phyloP scores from a whole-genome alignment of 35 echinoderm and acorn worm species.

The Apostichopus californicus region DNA sequence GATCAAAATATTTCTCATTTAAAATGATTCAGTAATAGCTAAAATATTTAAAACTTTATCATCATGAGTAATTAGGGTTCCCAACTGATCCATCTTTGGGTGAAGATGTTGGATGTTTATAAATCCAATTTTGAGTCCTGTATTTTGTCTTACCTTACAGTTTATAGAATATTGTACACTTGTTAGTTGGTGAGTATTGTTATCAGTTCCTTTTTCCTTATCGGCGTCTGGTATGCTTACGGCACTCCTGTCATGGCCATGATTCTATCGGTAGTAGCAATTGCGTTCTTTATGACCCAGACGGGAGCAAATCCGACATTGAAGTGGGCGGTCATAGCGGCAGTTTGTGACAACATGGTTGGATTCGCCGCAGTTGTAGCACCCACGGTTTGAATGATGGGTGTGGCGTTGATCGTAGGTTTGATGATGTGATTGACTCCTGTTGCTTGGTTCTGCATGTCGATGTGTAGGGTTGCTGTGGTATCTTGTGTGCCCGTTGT shows the following conservation, averaged over 20 bases:
- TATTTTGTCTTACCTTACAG: neutral
- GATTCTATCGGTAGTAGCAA: neutral
- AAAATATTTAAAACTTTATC: slow-evolving; percentile 3
- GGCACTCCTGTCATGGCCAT: neutral
- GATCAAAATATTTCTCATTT: slow-evolving; percentile 2
- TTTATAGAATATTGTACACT: neutral
- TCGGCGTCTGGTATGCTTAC: neutral
- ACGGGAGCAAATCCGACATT: neutral
- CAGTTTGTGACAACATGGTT: neutral
- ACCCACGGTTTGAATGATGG: too few relatives aligned
- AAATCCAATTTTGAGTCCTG: neutral
- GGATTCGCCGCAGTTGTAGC: slow-evolving; percentile 19
- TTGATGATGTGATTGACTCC: neutral
- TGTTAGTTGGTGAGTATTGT: neutral
- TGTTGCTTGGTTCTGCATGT: neutral
- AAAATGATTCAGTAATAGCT: slow-evolving; percentile 13
- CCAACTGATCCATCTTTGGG: slow-evolving; percentile 24
- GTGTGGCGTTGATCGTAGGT: neutral
- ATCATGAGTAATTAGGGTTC: neutral
- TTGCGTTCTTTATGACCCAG: neutral
- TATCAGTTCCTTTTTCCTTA: neutral
- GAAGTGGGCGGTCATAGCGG: neutral
- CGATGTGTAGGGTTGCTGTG: neutral
- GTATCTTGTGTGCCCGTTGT: neutral
- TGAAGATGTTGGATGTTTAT: slow-evolving; percentile 15